A percentile compares a stretch with the other conserved stretches of the same genome.
Conservation (phyloP, 2,797 vertebrate genomes). For the Australoheros facetus region DNA sequence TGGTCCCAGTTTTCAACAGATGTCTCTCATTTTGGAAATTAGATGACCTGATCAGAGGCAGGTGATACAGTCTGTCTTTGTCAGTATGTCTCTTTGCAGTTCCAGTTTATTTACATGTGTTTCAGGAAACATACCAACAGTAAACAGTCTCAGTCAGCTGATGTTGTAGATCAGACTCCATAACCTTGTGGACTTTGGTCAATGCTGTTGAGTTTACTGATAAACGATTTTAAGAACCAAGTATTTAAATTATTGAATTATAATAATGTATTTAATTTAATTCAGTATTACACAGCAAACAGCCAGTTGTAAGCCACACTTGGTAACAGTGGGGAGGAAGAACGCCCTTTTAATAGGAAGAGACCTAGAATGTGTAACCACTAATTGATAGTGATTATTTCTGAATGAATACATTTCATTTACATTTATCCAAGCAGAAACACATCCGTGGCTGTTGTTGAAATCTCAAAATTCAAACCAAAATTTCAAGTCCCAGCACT, state of each 20-base stretch:
- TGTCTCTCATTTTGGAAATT: neutral
- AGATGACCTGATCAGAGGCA: neutral
- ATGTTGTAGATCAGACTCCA: neutral
- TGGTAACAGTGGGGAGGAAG: neutral
- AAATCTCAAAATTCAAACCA: neutral
- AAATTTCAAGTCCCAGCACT: too few species aligned
- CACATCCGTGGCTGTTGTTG: neutral
- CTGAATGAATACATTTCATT: neutral
- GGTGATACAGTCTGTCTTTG: rapidly evolving
- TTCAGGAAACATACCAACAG: neutral
- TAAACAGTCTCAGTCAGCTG: neutral
- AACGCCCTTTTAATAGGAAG: neutral
- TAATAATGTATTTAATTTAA: neutral
- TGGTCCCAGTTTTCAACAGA: neutral
- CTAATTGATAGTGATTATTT: neutral
- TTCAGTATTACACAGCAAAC: neutral
- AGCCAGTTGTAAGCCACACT: neutral
- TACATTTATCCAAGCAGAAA: neutral
- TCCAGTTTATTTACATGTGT: neutral
- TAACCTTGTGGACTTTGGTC: neutral
- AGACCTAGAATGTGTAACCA: neutral
- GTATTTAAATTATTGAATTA: neutral
- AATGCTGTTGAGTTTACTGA: neutral
- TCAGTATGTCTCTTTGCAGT: rapidly evolving
- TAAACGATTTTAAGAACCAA: neutral